Evolutionary conservation across 2,797 vertebrate genomes (phyloP), one percentile per base, ranked within the genome.

Genomic region (Oreochromis grahami): DNA sequence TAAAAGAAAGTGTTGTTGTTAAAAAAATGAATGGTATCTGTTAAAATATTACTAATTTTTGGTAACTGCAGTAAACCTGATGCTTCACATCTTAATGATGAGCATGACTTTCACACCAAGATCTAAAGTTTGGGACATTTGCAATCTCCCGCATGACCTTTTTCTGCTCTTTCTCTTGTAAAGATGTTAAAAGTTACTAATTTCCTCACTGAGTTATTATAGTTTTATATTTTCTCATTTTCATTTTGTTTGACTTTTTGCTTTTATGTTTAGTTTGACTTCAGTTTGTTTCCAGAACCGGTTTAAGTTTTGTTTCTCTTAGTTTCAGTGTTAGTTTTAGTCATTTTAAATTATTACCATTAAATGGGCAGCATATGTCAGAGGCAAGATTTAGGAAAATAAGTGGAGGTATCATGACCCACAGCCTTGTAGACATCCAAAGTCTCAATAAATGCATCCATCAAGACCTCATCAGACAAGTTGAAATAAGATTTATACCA

Each of bases 401-500:
- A 17, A 36, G 58, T 36, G n/a, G 12, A 3, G n/a, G 3, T 41
- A 14, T 19, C 34, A 7, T 34, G 56, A 65, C 60, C n/a, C 60
- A 21, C 0, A 14, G 7, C n/a, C 36, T 38, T 41, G 60, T 14
- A 65, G 34, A 65, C 12, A 41, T 41, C 19, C 63, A 68, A 14
- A 65, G 63, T 63, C 19, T 63, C 58, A 38, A 13, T 38, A 63
- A 63, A 36, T 12, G 10, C 58, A 7, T 63, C 58, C 32, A 63
- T 63, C 58, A 63, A 63, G n/a, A 5, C 58, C 32, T 63, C 58
- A 36, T 63, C 32, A 63, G 12, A 38, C 36, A 24, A 65, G 19
- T 65, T 38, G 12, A 41, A 38, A 65, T 65, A 21, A 0, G 0
- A 65, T 41, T 38, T 34, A 41, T 41, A 14, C n/a, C 0, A 65